phyloP scores from a whole-genome alignment of 2,113 vertebrate species.

The Aegotheles bennettii region DNA sequence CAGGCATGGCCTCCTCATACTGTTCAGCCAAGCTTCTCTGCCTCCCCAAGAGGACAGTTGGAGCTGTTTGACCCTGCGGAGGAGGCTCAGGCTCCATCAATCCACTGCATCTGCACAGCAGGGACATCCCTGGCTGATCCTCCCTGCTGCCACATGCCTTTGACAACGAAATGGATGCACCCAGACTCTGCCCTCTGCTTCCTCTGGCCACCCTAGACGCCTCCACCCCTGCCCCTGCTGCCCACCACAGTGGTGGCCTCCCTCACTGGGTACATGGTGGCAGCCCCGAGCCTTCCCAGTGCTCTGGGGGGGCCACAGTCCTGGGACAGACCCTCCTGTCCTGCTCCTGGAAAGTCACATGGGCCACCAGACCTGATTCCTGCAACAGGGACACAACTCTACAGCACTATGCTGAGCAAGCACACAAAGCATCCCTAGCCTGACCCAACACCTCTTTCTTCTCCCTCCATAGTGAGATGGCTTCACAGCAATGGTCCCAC shows the following conservation, averaged over 20 bases:
- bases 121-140: too few relatives aligned
- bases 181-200: neutral
- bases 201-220: neutral
- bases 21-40: too few relatives aligned
- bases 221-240: neutral
- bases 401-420: neutral
- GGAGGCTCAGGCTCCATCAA: neutral
- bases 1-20: rapidly evolving
- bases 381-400: neutral
- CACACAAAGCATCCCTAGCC: neutral
- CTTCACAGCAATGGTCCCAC: rapidly evolving
- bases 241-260: too few relatives aligned
- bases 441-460: neutral
- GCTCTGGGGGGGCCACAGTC: rapidly evolving
- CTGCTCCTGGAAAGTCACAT: neutral
- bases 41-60: neutral
- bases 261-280: too few relatives aligned
- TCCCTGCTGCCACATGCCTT: neutral
- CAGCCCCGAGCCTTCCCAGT: neutral
- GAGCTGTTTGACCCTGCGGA: neutral
- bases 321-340: rapidly evolving
- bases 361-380: neutral
- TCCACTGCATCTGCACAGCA: neutral
- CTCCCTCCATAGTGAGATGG: neutral
- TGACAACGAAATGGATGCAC: rapidly evolving